Evolutionary conservation across 2,797 vertebrate genomes (phyloP), one percentile per base, ranked within the genome.

Genomic region (Botia kubotai): DNA sequence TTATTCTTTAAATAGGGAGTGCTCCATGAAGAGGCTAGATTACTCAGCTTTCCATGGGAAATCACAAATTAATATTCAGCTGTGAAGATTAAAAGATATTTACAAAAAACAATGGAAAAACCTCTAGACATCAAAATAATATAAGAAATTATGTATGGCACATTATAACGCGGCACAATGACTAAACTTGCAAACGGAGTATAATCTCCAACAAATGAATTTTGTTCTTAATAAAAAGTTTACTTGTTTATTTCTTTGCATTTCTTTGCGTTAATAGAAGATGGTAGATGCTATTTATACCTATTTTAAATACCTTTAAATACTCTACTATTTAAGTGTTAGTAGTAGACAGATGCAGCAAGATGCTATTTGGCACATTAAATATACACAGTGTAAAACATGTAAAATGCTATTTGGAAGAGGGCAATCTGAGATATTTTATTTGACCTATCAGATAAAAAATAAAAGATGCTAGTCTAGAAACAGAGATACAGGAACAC

Each of bases 21-120:
- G 82, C 85, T 86, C 87, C 76, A 85, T 87, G 87, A 84, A 87
- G 89, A 69, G 82, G 86, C 84, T 88, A 87, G 90, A 91, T 91
- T 83, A 90, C 86, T 80, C 67, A 12, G 71, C 86, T 85, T 87
- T 89, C 83, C 72, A 46, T 88, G 86, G 86, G 89, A 89, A 90
- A 90, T 91, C 82, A 86, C 80, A 67, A 69, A 87, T 86, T 83
- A 84, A 87, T 86, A 81, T 86, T 77, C 80, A 82, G 72, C 68
- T 68, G 57, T 72, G 84, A 83, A 84, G 82, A 83, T 79, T 69
- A 69, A 79, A 86, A 88, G 81, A 68, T 83, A 83, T 67, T 66
- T 58, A 53, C 65, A 83, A 62, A 79, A 60, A 78, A 82, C 62
- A 80, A 85, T 75, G 74, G 83, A 76, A 84, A 69, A 86, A 84